A percentile compares a stretch with the other conserved stretches of the same genome.
These are phyloP conservation scores for Lepilemur septentrionalis DNA, from an alignment of 2,797 vertebrate species.

Conservation along the genomic window DNA sequence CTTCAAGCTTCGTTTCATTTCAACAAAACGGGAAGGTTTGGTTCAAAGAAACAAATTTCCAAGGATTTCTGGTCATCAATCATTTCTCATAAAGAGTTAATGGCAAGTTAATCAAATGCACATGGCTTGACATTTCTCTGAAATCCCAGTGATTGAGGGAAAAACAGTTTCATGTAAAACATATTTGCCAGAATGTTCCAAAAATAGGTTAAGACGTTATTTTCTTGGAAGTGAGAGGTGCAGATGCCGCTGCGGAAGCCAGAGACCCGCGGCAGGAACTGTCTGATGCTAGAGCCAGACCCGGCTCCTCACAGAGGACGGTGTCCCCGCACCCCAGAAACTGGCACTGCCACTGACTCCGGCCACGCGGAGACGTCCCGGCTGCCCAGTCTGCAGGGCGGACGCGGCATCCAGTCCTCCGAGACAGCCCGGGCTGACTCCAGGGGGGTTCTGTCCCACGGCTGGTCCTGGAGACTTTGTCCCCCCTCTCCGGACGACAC, in stretches of 20 bases:
- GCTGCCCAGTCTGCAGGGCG: rapidly evolving
- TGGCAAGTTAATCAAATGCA: neutral
- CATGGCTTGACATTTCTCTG: constrained; percentile 15
- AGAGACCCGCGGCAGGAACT: no score
- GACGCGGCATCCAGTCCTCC: neutral
- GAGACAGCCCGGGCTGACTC: no score
- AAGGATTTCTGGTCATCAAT: constrained; percentile 12
- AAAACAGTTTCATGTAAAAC: neutral
- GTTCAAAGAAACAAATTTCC: constrained; percentile 30
- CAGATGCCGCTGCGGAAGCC: neutral
- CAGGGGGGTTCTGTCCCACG: neutral
- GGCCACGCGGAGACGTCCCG: neutral
- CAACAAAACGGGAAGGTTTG: constrained; percentile 20
- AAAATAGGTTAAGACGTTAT: neutral
- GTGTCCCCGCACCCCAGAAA: neutral
- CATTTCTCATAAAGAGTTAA: constrained; percentile 1
- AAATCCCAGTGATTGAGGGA: neutral
- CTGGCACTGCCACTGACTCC: neutral
- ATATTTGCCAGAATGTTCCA: constrained; percentile 54
- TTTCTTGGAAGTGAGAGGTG: neutral
- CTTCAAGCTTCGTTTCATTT: constrained; percentile 40
- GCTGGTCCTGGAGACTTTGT: neutral
- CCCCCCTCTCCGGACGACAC: rapidly evolving
- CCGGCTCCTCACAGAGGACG: neutral
- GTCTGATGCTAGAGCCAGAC: neutral